Conservation (phyloP, 2,797 vertebrate species). For the Tapera naevia region DNA sequence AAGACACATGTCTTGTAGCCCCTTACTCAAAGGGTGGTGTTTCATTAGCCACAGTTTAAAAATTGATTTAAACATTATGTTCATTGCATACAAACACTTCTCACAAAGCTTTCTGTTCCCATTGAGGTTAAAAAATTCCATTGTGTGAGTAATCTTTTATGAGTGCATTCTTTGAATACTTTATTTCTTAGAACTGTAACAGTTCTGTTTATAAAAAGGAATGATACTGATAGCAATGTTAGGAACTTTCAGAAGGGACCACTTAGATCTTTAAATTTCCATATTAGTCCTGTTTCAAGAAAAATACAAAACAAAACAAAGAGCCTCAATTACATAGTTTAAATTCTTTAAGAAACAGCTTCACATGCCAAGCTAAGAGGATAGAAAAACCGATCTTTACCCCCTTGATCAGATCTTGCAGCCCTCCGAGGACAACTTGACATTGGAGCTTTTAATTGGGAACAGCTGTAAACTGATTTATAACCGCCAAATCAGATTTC, state of each 20-base stretch:
- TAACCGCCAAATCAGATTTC: background rate
- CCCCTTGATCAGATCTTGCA: constrained; percentile 67
- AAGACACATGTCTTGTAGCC: background rate
- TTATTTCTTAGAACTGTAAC: constrained; percentile 76
- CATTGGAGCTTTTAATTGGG: background rate
- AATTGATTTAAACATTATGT: constrained; percentile 57
- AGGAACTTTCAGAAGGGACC: constrained; percentile 80
- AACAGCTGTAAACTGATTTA: background rate
- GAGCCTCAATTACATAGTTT: constrained; percentile 77
- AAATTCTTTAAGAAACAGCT: constrained; percentile 77
- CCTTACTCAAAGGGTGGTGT: background rate
- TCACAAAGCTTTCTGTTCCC: constrained; percentile 66
- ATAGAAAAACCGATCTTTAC: constrained; percentile 70
- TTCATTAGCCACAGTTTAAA: constrained; percentile 45
- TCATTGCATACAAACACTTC: constrained; percentile 52
- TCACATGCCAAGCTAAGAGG: constrained; percentile 78
- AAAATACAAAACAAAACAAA: constrained; percentile 67
- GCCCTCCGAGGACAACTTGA: constrained; percentile 62
- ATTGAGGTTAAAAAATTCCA: constrained; percentile 78
- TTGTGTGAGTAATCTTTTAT: constrained; percentile 73
- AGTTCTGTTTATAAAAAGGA: constrained; percentile 79
- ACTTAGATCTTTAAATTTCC: constrained; percentile 78
- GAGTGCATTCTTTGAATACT: constrained; percentile 80
- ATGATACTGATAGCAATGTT: constrained; percentile 78
- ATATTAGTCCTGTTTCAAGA: constrained; percentile 81